Evolutionary conservation across 2,113 vertebrate species (phyloP), one percentile per base, ranked within the genome.

Genomic region (Daubentonia madagascariensis): DNA sequence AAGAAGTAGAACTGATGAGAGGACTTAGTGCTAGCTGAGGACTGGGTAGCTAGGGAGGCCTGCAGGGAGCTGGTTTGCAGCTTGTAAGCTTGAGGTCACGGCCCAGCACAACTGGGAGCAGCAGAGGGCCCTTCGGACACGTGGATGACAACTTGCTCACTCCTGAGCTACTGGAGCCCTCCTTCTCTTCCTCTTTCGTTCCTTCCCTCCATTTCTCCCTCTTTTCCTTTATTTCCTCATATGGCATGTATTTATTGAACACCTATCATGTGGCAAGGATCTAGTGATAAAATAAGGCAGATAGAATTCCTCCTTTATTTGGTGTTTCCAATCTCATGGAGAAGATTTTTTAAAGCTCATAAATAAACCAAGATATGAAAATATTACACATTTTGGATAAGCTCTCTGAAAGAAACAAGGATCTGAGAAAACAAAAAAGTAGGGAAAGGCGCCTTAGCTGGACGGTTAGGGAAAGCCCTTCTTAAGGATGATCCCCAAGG

Each of bases 201-300:
- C 63, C 32, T 25, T 18, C 3, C 28, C 17, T 2, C 25, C 8
- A 37, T 65, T 40, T 17, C 4, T 3, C 0, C 25, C 17, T 4
- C n/a, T 13, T 2, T 0, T n/a, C 16, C 7, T 57, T 17, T 68
- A 43, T 30, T 30, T 7, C 17, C 45, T 76, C 20, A 11, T 18
- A 14, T 86, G 80, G 63, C 32, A 5, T 23, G 3, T 43, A 30
- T 68, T 73, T 48, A 37, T 35, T 37, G 16, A 81, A 48, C 7
- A 37, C 40, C 48, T 67, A 4, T 54, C 78, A 14, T 5, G 32
- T 43, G 54, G 40, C 35, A 18, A 18, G 63, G 43, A 68, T 83
- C 52, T 70, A 80, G 25, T 9, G 28, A 65, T 72, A 76, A 86
- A 75, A 50, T 72, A 89, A 97, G 81, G 85, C 81, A 76, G 89